Conservation (phyloP, 2,888 invertebrate species). For the Schrankia costaestrigalis region DNA sequence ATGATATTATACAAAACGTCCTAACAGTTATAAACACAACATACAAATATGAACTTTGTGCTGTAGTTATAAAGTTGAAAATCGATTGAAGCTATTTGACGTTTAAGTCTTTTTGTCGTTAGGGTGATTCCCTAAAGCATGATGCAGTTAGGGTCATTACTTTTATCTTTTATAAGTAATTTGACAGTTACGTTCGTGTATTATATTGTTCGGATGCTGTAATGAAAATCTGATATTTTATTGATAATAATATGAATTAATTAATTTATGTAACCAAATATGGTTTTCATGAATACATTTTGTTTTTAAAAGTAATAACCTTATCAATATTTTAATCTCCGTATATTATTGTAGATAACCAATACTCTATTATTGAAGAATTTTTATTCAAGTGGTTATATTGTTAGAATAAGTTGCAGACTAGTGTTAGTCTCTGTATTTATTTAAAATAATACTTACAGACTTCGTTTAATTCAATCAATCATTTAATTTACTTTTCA, state of each 20-base stretch:
- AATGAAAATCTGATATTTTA: conserved; percentile 5
- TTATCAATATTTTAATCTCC: too few species aligned
- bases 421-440: too few species aligned
- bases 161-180: conserved; percentile 25
- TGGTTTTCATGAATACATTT: conserved; percentile 2
- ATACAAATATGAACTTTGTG: conserved; percentile 2
- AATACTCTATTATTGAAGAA: too few species aligned
- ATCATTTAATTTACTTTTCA: too few species aligned
- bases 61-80: neutral
- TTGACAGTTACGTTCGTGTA: conserved; percentile 16
- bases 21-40: neutral
- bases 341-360: too few species aligned
- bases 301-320: too few species aligned
- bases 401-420: too few species aligned
- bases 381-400: too few species aligned
- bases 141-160: conserved; percentile 21
- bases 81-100: neutral
- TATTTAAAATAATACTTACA: too few species aligned
- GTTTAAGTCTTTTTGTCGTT: conserved; percentile 1
- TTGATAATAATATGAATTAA: conserved; percentile 13
- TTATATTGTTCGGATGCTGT: conserved; percentile 11
- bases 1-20: neutral
- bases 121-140: conserved; percentile 9
- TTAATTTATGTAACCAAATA: conserved; percentile 12
- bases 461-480: too few species aligned